Evolutionary conservation across 2,797 vertebrate species (phyloP), one percentile per base, ranked within the genome.

Genomic region (Borostomias antarcticus): DNA sequence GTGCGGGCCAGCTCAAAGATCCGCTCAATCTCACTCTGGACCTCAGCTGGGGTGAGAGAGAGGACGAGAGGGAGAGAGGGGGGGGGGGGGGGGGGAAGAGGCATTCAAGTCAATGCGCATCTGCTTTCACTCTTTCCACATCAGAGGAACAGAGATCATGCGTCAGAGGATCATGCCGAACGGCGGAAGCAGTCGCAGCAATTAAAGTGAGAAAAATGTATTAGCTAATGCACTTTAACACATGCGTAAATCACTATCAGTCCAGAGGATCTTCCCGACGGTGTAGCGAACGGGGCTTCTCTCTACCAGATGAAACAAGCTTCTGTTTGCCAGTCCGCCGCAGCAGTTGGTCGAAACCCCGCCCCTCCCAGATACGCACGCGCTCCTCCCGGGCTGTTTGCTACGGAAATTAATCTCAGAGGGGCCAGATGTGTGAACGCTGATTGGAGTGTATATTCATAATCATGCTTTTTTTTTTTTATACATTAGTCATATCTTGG

Each of bases 1-100:
- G 96, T 98, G 78, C 96, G 93, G 26, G 97, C 98, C 86, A 99
- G 89, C 84, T 99, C 98, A 67, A 99, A 99, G 82, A 99, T 99
- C 64, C 98, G 92, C 84, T 99, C 98, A 1, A 99, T 96, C 91
- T 99, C 98, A 87, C 96, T 98, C 84, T 99, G 98, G 80, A 99
- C 98, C 89, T 99, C 97, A 76, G 96, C 97, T 98, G 83, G 26
- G 82, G 67, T 54, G 53, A 70, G 33, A 17, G 62, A 51, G 40
- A 32, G 11, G 21, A 45, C 13, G 47, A 0, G 35, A 62, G 5
- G 17, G 17, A 9, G 17, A 33, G 48, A 1, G 30, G n/a, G 48
- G 29, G 30, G 51, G 9, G 3, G 2, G 6, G 9, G 6, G 23
- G 33, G 23, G 8, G 51, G 13, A 45, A 45, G 4, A 45, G 4